A percentile compares a stretch with the other conserved stretches of the same genome.
These are phyloP conservation scores for Clarias gariepinus DNA, from an alignment of 2,113 vertebrate species.

Conservation along the genomic window DNA sequence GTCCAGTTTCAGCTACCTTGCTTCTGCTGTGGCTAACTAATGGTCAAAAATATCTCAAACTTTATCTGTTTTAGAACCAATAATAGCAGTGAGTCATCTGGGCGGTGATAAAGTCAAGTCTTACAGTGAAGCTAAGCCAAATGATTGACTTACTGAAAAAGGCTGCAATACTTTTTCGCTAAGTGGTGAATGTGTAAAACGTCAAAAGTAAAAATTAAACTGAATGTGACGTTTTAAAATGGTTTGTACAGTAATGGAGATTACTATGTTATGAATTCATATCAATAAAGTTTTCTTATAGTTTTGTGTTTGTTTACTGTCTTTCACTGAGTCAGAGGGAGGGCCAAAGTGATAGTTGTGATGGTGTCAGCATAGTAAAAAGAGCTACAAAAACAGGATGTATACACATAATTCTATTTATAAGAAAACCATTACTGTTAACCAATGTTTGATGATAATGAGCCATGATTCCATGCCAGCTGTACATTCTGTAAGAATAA, in stretches of 20 bases:
- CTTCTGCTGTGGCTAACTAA: background rate
- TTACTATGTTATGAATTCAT: background rate
- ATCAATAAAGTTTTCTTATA: background rate
- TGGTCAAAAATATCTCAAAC: background rate
- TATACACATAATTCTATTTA: background rate
- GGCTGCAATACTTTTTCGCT: background rate
- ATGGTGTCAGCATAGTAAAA: background rate
- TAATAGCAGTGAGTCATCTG: background rate
- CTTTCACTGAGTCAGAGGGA: background rate
- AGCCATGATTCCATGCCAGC: too few species aligned
- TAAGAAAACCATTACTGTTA: too few species aligned
- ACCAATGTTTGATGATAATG: too few species aligned
- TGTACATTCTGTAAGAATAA: too few species aligned
- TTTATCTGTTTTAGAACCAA: background rate
- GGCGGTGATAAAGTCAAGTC: background rate
- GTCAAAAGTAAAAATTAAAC: background rate
- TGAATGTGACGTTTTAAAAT: background rate
- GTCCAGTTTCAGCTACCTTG: background rate
- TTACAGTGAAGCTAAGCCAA: background rate
- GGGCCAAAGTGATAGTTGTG: background rate
- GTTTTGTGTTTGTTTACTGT: background rate
- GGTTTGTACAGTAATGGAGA: background rate
- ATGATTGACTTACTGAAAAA: background rate
- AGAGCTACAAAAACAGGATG: background rate
- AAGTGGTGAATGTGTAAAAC: background rate